These are phyloP conservation scores for Leucozona laternaria DNA, from an alignment of 2,888 invertebrate genomes.

Conservation along the genomic window DNA sequence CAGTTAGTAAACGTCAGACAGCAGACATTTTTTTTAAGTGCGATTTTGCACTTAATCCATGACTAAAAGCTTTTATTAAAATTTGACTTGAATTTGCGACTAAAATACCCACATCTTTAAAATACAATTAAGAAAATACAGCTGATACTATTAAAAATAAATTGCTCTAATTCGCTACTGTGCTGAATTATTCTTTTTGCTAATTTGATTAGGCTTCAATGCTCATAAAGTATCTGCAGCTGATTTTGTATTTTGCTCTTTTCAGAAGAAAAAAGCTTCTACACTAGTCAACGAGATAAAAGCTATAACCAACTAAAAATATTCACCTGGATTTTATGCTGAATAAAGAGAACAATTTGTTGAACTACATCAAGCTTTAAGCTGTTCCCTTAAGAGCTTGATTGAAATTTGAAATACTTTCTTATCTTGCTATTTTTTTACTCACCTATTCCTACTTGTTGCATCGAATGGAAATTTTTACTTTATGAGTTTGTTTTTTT, in stretches of 20 bases:
- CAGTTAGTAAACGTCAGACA: too few relatives aligned
- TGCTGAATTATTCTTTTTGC: background rate
- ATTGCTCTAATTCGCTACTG: background rate
- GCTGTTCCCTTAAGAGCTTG: slow-evolving; percentile 3
- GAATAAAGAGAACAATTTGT: slow-evolving; percentile 39
- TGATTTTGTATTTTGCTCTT: background rate
- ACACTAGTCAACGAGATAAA: background rate
- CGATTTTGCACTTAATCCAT: too few relatives aligned
- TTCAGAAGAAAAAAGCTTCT: background rate
- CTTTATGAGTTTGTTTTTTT: background rate
- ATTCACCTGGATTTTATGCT: slow-evolving; percentile 1
- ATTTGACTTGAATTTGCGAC: too few relatives aligned
- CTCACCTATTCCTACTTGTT: background rate
- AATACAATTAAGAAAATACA: background rate
- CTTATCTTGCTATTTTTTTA: slow-evolving; percentile 20
- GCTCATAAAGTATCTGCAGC: background rate
- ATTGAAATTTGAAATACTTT: background rate
- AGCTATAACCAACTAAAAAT: background rate
- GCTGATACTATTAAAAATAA: background rate
- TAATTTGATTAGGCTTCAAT: background rate
- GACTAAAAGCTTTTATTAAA: too few relatives aligned
- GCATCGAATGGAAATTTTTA: slow-evolving; percentile 4
- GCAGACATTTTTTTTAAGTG: too few relatives aligned
- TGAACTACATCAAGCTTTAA: background rate
- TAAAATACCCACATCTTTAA: too few relatives aligned